Conservation (phyloP, 2,888 invertebrate genomes). For the Poecilus cupreus region DNA sequence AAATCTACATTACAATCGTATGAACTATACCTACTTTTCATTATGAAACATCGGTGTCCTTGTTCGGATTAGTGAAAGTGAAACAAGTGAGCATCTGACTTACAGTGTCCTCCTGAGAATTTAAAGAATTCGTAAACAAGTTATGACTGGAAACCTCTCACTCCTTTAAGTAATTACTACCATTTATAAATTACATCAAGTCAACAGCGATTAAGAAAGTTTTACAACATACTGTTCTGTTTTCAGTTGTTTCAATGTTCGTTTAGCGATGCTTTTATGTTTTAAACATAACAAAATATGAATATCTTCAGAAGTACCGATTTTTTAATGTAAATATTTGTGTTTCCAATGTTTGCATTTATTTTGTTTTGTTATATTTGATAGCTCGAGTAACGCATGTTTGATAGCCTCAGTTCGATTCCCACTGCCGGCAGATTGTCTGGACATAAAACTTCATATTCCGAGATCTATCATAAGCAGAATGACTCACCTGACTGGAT, state of each 20-base stretch:
- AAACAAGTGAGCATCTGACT: background rate
- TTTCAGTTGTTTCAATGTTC: background rate
- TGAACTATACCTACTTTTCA: too few species aligned
- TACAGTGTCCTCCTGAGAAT: constrained; percentile 3
- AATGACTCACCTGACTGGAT: too few species aligned
- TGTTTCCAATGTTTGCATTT: background rate
- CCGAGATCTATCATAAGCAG: too few species aligned
- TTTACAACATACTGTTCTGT: background rate
- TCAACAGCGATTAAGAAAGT: too few species aligned
- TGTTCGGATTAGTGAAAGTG: background rate
- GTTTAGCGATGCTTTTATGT: background rate
- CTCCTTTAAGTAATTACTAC: too few species aligned
- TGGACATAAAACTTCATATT: background rate
- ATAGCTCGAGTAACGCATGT: too few species aligned
- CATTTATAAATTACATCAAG: too few species aligned
- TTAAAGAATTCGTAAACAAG: constrained; percentile 9
- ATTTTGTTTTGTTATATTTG: background rate
- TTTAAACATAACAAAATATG: too few species aligned
- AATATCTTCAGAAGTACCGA: too few species aligned
- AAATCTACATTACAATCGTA: too few species aligned
- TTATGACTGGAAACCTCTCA: background rate
- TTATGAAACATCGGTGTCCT: background rate
- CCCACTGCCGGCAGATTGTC: too few species aligned
- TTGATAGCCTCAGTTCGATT: too few species aligned
- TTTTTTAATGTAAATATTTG: background rate